Evolutionary conservation across 2,888 invertebrate species (phyloP), one percentile per base, ranked within the genome.

Genomic region (Thymelicus acteon): DNA sequence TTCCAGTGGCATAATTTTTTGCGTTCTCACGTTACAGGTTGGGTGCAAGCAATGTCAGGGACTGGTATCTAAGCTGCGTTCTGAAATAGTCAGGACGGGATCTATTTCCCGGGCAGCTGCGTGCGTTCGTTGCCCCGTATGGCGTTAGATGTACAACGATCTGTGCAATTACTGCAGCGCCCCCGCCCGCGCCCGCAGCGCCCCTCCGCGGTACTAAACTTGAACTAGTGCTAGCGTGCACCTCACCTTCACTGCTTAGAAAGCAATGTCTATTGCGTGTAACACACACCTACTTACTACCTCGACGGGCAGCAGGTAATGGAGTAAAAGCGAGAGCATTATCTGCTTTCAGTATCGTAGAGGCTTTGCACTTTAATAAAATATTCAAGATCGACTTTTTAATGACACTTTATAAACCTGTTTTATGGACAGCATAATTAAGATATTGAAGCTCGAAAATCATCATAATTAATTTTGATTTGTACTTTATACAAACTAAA

Each of bases 81-180:
- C 92, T 92, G 92, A 92, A 91, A 93, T 92, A 93, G 92, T 92
- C 90, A 84, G 83, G 91, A 89, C 90, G 90, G 90, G 92, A 92
- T 93, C 91, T 92, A 92, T 92, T 93, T 91, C 90, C 90, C 90
- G 90, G 88, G 91, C 93, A 92, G 93, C 92, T 93, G 93, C 88
- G 83, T 79, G 90, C 90, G 93, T 90, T 89, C 92, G 87, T 92
- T 93, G 92, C 92, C 91, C 93, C 86, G 82, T 74, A 78, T 89
- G 87, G 90, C 90, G 89, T 92, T 92, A 92, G 92, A 92, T 91
- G 92, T 92, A 88, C 92, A 91, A 90, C 90, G 93, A 88, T 91
- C 91, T 89, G 87, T 85, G 86, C 91, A 88, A 88, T 89, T 88
- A 90, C 82, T 81, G 75, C 74, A 71, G 75, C 72, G 74, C 65